Evolutionary conservation across 2,797 vertebrate genomes (phyloP), one percentile per base, ranked within the genome.

Genomic region (Iguana delicatissima): DNA sequence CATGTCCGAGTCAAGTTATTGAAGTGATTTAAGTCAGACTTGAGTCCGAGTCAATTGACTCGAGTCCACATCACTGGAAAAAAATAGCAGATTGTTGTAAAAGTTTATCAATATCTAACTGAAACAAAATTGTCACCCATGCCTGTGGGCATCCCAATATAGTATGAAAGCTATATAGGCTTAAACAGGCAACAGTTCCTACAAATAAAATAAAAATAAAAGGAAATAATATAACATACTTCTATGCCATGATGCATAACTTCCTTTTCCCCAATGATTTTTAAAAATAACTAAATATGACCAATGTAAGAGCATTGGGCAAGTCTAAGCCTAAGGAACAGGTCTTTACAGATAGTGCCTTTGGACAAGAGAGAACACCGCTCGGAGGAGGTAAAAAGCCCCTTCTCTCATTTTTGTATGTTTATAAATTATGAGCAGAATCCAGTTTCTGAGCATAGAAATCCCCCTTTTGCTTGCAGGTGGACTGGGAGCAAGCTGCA

Each of bases 391-490:
- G 86, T 94, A 94, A 95, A 95, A 95, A 96, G 93, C 92, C 52
- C 55, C 95, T 89, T 95, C 93, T 94, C 94, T 93, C 95, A 92
- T 95, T 92, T 91, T 95, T 93, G 94, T 95, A 93, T 62, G 32
- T 67, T 91, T 84, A 91, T 94, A 93, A 94, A 93, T 94, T 92
- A 93, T 93, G 94, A 87, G 87, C 90, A 95, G 93, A 89, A 92
- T 85, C 64, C 57, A 87, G 90, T 77, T 96, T 93, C 94, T 93
- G 93, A 95, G 93, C 91, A 89, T 90, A 94, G 92, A 91, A 94
- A 94, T 95, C 93, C 93, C 93, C 92, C 86, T 91, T 89, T 94
- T 93, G 89, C 84, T 94, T 38, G 0, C 94, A 92, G 88, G 89
- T 80, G 94, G 86, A 0, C 94, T 91, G 46, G 93, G 94, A 94